Evolutionary conservation across 2,113 vertebrate genomes (phyloP), one percentile per base, ranked within the genome.

Genomic region (Corydoras maculifer): DNA sequence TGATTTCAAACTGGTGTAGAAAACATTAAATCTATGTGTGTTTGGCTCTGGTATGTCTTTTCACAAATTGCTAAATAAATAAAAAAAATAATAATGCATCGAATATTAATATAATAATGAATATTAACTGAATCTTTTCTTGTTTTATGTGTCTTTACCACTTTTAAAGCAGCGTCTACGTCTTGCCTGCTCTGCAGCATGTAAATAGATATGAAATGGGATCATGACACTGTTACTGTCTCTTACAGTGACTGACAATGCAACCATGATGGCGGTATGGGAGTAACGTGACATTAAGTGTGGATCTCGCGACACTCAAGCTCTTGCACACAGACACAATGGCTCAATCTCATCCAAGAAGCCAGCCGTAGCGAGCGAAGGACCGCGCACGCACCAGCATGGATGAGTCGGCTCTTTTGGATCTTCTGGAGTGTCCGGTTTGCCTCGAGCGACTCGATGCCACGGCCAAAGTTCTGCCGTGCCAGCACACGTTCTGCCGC

Each of bases 401-500:
- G 97, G 96, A 99, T 80, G 97, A 99, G 78, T 99, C 97, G 0
- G 92, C 93, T 58, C 81, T 99, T 86, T 79, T 99, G 91, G 97
- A 99, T 86, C 88, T 99, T 75, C 86, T 99, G 68, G 97, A 99
- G 89, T 99, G 97, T 79, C 97, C 97, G 0, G 97, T 99, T 77
- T 99, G 97, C 81, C 87, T 99, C 53, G 97, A 99, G 84, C 93
- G 97, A 18, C 91, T 99, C 18, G 97, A 99, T 53, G 94, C 94
- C 73, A 91, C 96, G 1, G 96, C 96, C 0, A 99, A 99, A 83
- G 97, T 99, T 65, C 88, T 99, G 75, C 95, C 96, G 58, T 99
- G 97, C 87, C 97, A 99, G 66, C 97, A 99, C 82, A 99, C 97
- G 0, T 99, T 99, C 78, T 99, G 97, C 81, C 93, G 97, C 12